phyloP scores from a whole-genome alignment of 2,797 vertebrate genomes.

The Synanceia verrucosa region DNA sequence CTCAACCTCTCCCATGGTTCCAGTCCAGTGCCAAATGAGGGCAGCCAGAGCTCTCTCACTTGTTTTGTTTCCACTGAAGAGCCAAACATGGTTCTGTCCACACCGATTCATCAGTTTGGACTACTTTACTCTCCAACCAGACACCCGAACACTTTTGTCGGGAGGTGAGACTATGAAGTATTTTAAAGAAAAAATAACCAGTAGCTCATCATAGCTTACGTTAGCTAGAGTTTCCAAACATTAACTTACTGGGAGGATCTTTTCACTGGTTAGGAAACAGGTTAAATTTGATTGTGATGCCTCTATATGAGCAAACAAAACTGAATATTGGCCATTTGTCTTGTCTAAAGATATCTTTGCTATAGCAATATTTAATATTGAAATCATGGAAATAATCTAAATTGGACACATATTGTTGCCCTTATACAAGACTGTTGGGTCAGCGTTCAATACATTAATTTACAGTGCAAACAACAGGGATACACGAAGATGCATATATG shows the following conservation, averaged over 20 bases:
- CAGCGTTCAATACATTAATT: background rate
- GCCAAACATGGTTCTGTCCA: constrained; percentile 4
- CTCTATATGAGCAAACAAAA: background rate
- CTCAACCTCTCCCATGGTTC: constrained; percentile 34
- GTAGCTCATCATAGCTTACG: background rate
- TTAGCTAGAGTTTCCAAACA: background rate
- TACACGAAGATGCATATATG: background rate
- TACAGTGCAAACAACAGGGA: background rate
- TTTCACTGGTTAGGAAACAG: background rate
- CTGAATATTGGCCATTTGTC: background rate
- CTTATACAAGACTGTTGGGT: background rate
- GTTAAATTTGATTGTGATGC: background rate
- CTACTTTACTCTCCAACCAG: background rate
- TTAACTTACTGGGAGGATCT: background rate
- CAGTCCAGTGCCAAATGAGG: constrained; percentile 45
- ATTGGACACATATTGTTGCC: background rate
- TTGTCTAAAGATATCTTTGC: background rate
- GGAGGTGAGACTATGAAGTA: background rate
- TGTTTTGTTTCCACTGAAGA: background rate
- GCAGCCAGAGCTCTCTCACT: constrained; percentile 22
- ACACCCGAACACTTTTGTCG: background rate
- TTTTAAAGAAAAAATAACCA: background rate
- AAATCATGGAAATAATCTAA: background rate
- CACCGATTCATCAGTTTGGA: constrained; percentile 4
- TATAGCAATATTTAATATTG: background rate